Base-by-base conservation (phyloP, 2,113 vertebrate species). In the Colistium nudipinnis region DNA sequence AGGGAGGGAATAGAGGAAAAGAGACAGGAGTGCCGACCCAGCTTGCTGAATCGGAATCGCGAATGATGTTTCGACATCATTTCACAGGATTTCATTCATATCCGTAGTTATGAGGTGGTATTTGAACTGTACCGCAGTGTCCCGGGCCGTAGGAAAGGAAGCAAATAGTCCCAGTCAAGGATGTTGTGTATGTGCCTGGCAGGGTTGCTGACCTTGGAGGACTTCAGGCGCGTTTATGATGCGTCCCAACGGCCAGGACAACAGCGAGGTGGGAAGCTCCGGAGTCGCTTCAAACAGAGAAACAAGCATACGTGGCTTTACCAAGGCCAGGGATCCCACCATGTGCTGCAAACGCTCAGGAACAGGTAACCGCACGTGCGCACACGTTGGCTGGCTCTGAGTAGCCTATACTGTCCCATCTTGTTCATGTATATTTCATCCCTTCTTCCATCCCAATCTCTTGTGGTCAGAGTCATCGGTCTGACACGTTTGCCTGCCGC, bases 241-340 rank as follows among this genome's bases (percentile, higher is more conserved):
- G 91, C 94, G 65, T 96, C 96, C 74, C 94, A 95, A 86, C 92
- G 90, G 54, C 91, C 95, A 59, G 90, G 92, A 86, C 68, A 80
- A 27, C 92, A 93, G 43, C 94, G 71, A 56, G 94, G 85, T 41
- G 86, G 91, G 49, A 93, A 91, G 2, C 93, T 92, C 66, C 89
- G 88, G 84, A 93, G 87, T 3, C 92, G 93, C 36, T 72, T 95
- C 78, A 95, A 96, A 56, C 92, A 96, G 48, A 97, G 94, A 67
- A 98, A 93, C 91, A 95, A 95, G 74, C 94, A 98, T 73, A 95
- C 97, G 0, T 96, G 94, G 94, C 93, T 99, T 36, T 95, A 96
- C 89, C 96, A 97, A 79, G 95, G 96, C 0, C 93, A 93, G 30
- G 97, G 96, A 3, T 95, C 96, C 17, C 97, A 98, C 82, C 94